These are phyloP conservation scores for Drosophila novamexicana DNA, from an alignment of 1,140 invertebrate genomes.

Conservation along the genomic window DNA sequence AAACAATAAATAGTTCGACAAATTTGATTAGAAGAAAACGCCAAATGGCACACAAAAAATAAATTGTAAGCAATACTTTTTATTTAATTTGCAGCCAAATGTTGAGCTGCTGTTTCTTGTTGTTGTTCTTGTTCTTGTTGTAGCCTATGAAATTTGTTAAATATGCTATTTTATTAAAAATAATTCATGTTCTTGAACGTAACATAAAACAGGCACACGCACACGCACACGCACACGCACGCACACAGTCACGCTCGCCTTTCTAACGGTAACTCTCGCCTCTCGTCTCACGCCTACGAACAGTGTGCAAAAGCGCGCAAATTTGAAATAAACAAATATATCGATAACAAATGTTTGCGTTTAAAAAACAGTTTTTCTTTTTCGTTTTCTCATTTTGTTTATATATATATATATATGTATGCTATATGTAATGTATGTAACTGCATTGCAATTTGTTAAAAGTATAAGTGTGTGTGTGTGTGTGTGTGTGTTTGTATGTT, in stretches of 20 bases:
- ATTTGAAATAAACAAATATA: slow-evolving; percentile 19
- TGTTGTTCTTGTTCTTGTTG: slow-evolving; percentile 2
- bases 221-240: slow-evolving; percentile 9
- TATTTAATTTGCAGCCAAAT: slow-evolving; percentile 32
- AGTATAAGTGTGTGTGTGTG: not conserved
- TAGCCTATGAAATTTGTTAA: slow-evolving; percentile 17
- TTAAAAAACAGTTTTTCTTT: slow-evolving; percentile 10
- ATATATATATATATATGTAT: slow-evolving; percentile 5
- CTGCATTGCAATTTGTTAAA: slow-evolving; percentile 2
- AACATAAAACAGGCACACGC: slow-evolving; percentile 14
- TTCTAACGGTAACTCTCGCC: slow-evolving; percentile 12
- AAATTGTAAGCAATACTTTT: slow-evolving; percentile 26
- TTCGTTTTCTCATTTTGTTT: slow-evolving; percentile 13
- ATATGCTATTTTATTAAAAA: slow-evolving; percentile 13
- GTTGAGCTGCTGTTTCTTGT: slow-evolving; percentile 1
- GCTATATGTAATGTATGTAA: slow-evolving; percentile 1
- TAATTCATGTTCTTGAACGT: slow-evolving; percentile 19
- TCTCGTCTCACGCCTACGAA: not conserved
- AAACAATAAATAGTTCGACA: too few species aligned
- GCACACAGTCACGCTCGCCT: too few species aligned
- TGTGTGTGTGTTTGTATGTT: not conserved
- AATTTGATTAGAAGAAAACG: too few species aligned
- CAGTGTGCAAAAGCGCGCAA: slow-evolving; percentile 8
- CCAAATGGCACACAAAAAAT: not conserved
- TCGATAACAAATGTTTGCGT: slow-evolving; percentile 17